Base-by-base conservation (phyloP, 2,113 vertebrate genomes). In the Maccullochella peelii region DNA sequence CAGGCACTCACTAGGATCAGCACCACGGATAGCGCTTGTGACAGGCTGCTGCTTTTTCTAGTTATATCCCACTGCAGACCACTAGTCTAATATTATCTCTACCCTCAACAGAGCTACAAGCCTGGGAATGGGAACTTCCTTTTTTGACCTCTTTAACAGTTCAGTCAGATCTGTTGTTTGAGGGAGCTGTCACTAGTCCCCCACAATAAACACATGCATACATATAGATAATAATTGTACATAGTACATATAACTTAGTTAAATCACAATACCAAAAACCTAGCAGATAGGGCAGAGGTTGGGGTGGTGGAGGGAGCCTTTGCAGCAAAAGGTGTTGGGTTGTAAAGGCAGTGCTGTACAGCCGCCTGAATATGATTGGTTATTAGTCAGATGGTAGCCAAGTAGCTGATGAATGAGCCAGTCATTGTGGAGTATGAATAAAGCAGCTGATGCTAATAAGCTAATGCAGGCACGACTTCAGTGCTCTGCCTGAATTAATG, bases 21-120 rank as follows among this genome's bases (percentile, higher is more conserved):
- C 70, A 89, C 82, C 84, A 87, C 15, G 84, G 84, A 89, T n/a
- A 84, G 88, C 20, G 58, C 52, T 25, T 21, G 14, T 54, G 52
- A 76, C 63, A 77, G 25, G 2, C 67, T 57, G 66, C 58, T 76
- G 76, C 33, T 67, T 57, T 42, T 69, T 42, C 5, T 1, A 59
- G n/a, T 62, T 40, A 21, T 27, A 20, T 42, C 36, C 16, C 10
- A 61, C 21, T 50, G 59, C 47, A 40, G 61, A 38, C 14, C 10
- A 8, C 6, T 8, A 10, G 25, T 18, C 54, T 49, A 23, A 47
- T 20, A 25, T 61, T 38, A 40, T 27, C 40, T 49, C 50, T n/a
- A 33, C 20, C 8, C 55, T 2, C 16, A 33, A 30, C 12, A 63
- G 5, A 52, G 62, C 7, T 5, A 36, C 44, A 36, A 27, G 8